Conservation (phyloP, 2,888 invertebrate genomes). For the Drosophila putrida region DNA sequence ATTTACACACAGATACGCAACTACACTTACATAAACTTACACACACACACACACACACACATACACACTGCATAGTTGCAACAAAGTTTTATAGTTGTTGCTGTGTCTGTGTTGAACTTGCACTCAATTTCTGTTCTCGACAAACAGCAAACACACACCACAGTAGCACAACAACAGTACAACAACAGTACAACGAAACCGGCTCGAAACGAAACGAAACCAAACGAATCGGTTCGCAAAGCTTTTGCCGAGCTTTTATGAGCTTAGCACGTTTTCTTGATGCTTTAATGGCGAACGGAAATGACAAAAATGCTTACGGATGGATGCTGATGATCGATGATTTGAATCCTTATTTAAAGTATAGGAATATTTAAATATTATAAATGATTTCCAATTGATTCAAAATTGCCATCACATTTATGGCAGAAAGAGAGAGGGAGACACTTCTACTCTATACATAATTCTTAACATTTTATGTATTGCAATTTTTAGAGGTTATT, state of each 20-base stretch:
- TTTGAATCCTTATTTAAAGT: background rate
- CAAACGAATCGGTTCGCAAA: background rate
- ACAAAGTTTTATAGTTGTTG: slow-evolving; percentile 40
- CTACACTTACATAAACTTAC: slow-evolving; percentile 44
- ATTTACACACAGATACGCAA: slow-evolving; percentile 77
- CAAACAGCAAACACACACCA: slow-evolving; percentile 33
- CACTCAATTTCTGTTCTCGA: slow-evolving; percentile 66
- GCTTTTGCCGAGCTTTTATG: slow-evolving; percentile 7
- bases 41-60: slow-evolving; percentile 28
- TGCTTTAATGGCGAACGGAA: slow-evolving; percentile 8
- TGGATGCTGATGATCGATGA: background rate
- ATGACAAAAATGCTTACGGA: background rate
- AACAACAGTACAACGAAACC: slow-evolving; percentile 16
- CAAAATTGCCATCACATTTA: background rate
- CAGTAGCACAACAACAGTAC: slow-evolving; percentile 21
- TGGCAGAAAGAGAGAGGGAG: background rate
- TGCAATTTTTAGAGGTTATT: slow-evolving; percentile 81
- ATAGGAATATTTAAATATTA: background rate
- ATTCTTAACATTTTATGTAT: slow-evolving; percentile 13
- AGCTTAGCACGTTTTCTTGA: background rate
- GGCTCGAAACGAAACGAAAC: background rate
- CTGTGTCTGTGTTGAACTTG: slow-evolving; percentile 69
- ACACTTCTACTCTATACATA: background rate
- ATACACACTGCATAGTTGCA: slow-evolving; percentile 40
- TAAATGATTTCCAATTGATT: background rate